phyloP scores from a whole-genome alignment of 64 coral and sea anemone species.

The Porites lutea region DNA sequence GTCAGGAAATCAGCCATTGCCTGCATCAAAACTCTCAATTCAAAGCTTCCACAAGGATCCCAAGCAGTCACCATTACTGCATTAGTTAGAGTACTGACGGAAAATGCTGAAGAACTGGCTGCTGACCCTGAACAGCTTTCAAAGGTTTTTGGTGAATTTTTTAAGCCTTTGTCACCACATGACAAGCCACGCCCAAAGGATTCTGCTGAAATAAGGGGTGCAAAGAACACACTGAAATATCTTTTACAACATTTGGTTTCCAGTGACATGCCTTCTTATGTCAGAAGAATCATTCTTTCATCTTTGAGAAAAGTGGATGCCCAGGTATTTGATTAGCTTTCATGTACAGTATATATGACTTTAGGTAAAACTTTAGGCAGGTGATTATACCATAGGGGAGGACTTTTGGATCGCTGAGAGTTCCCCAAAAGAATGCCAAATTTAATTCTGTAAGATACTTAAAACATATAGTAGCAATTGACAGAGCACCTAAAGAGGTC shows the following conservation, averaged over 20 bases:
- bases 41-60: not conserved
- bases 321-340: slow-evolving; percentile 38
- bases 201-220: slow-evolving; percentile 43
- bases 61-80: slow-evolving; percentile 18
- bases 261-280: slow-evolving; percentile 63
- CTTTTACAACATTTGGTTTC: slow-evolving; percentile 45
- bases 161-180: not conserved
- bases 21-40: slow-evolving; percentile 57
- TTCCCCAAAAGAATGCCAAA: no score
- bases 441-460: no score
- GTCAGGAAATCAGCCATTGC: slow-evolving; percentile 60
- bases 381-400: no score
- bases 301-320: slow-evolving; percentile 57
- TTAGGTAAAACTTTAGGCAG: no score
- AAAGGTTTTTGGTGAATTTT: slow-evolving; percentile 30
- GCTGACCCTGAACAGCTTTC: slow-evolving; percentile 82
- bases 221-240: slow-evolving; percentile 47
- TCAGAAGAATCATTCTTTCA: slow-evolving; percentile 52
- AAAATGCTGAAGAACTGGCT: slow-evolving; percentile 77
- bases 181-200: slow-evolving; percentile 33
- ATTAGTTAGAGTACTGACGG: slow-evolving; percentile 55
- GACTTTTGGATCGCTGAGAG: no score
- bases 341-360: no score
- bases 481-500: no score
- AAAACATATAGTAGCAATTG: no score